phyloP scores from a whole-genome alignment of 2,888 invertebrate genomes.

The Scaptomyza polygonia region DNA sequence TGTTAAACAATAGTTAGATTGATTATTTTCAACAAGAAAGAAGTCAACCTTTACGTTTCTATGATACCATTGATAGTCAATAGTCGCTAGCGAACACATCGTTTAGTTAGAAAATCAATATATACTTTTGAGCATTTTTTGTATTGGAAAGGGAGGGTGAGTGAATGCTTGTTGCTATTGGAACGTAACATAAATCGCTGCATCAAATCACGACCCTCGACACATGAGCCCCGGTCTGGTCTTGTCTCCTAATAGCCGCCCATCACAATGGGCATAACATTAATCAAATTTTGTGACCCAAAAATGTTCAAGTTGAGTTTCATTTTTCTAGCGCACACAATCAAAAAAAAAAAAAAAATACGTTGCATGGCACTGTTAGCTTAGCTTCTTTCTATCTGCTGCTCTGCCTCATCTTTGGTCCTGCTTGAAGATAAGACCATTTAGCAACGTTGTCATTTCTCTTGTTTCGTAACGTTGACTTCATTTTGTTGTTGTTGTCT shows the following conservation, averaged over 20 bases:
- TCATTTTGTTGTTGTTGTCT: slow-evolving; percentile 73
- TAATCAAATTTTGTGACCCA: slow-evolving; percentile 74
- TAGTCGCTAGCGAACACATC: slow-evolving; percentile 11
- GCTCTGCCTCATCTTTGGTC: background rate
- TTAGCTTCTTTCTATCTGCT: background rate
- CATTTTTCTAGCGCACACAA: slow-evolving; percentile 67
- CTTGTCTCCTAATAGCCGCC: slow-evolving; percentile 68
- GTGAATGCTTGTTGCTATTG: slow-evolving; percentile 62
- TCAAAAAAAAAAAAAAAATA: slow-evolving; percentile 76
- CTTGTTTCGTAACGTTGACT: slow-evolving; percentile 78
- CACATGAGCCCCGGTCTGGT: slow-evolving; percentile 32
- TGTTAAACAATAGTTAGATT: background rate
- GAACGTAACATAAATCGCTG: slow-evolving; percentile 70
- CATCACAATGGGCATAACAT: slow-evolving; percentile 65
- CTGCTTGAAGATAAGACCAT: slow-evolving; percentile 67
- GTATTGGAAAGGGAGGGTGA: background rate
- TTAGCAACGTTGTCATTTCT: slow-evolving; percentile 80
- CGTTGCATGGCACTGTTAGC: slow-evolving; percentile 49
- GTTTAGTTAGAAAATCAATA: slow-evolving; percentile 15
- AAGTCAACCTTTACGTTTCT: background rate
- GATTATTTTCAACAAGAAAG: background rate
- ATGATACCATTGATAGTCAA: slow-evolving; percentile 31
- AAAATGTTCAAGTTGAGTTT: slow-evolving; percentile 68
- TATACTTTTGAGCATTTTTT: slow-evolving; percentile 39
- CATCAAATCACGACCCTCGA: slow-evolving; percentile 61